Evolutionary conservation across 2,113 vertebrate species (phyloP), one percentile per base, ranked within the genome.

Genomic region (Gavia stellata): DNA sequence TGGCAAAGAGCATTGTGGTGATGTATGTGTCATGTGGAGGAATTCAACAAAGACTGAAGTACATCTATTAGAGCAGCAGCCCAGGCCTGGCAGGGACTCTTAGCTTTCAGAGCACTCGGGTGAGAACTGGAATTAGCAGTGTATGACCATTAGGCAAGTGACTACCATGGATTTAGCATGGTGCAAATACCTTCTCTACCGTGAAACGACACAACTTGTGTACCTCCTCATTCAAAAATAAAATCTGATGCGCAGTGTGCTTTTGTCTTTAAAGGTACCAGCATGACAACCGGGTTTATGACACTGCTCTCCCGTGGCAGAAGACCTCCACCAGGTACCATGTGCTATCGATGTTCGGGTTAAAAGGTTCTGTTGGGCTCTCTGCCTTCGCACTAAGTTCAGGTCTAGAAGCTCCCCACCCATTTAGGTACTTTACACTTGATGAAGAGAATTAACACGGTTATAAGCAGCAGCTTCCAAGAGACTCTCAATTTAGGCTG

Each of bases 311-410:
- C 36, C 58, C 5, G 24, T 0, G 2, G 28, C 81, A 77, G 50
- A 29, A 21, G n/a, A 23, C 7, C 53, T 47, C 65, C 81, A 19
- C 42, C 70, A 81, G 85, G 36, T 65, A 62, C 62, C 31, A 28
- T 0, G 0, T 36, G 42, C 72, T 49, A 14, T 1, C 21, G 49
- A 19, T 15, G 58, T 20, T 55, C 0, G 2, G 36, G 31, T 68
- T 55, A 40, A 34, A 36, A 31, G 31, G 78, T 3, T 34, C 81
- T 81, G 36, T 2, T 18, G 45, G 68, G 61, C 28, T 14, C 58
- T 89, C 53, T 88, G 79, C 58, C 71, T 55, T 68, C 11, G 3
- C 20, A 8, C 40, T 29, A 25, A 70, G 55, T 20, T 59, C 81
- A 63, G 65, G 24, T 65, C 55, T 21, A 58, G 36, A n/a, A 70